Percentiles rank a stretch among this genome's conserved stretches.
These are phyloP conservation scores for Synanthedon tipuliformis DNA, from an alignment of 2,888 invertebrate species.

Conservation along the genomic window DNA sequence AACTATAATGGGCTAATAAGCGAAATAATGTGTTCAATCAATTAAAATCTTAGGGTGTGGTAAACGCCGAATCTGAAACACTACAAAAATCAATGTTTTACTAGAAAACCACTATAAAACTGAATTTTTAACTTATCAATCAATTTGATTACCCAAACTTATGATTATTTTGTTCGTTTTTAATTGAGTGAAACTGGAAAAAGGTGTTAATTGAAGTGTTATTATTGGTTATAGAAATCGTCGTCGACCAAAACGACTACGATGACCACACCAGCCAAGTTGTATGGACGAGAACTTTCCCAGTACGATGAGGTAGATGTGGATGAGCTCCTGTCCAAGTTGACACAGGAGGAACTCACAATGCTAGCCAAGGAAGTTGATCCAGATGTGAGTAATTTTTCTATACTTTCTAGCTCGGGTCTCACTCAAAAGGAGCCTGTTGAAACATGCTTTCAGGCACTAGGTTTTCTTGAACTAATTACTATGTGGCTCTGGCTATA, in stretches of 20 bases:
- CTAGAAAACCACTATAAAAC: constrained; percentile 1
- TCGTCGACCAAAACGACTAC: constrained; percentile 89
- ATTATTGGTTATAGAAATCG: constrained; percentile 78
- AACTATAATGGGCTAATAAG: background rate
- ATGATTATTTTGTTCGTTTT: too few species aligned
- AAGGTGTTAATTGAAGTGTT: background rate
- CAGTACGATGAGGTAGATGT: constrained; percentile 96
- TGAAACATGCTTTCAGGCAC: too few species aligned
- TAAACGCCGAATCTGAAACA: constrained; percentile 23
- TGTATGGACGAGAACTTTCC: constrained; percentile 90
- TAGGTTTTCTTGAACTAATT: too few species aligned
- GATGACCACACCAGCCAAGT: constrained; percentile 89
- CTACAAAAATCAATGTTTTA: constrained; percentile 28
- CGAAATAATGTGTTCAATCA: background rate
- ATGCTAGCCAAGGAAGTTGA: constrained; percentile 98
- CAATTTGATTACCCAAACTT: too few species aligned
- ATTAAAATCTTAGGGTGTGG: constrained; percentile 44
- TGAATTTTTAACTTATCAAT: too few species aligned
- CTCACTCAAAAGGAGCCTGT: background rate
- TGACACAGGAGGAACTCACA: constrained; percentile 95
- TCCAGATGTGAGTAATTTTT: constrained; percentile 89
- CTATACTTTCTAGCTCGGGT: background rate
- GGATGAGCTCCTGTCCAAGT: constrained; percentile 91
- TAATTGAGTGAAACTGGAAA: background rate
- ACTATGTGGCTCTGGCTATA: too few species aligned